Evolutionary conservation across 2,888 invertebrate species (phyloP).

Genomic region (Rhopalosiphum nymphaeae): DNA sequence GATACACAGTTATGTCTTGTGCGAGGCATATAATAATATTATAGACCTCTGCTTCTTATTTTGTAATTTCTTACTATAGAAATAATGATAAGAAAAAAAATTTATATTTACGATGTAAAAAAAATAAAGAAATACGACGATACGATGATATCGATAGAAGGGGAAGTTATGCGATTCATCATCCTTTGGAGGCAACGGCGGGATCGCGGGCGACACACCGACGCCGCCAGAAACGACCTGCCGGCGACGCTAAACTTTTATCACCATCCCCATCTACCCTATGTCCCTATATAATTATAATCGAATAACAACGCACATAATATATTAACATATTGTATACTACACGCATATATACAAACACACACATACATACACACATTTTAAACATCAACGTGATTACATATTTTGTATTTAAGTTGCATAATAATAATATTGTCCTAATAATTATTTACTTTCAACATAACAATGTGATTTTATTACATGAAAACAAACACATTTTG

Average conservation of each 20-base stretch:
- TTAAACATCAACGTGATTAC: slow-evolving; percentile 18
- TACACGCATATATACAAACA: not conserved
- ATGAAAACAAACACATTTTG: not conserved
- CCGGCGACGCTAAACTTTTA: slow-evolving; percentile 61
- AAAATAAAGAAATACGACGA: slow-evolving; percentile 26
- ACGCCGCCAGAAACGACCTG: slow-evolving; percentile 61
- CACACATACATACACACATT: not conserved
- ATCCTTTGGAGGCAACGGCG: slow-evolving; percentile 35
- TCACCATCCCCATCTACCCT: slow-evolving; percentile 46
- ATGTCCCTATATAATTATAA: slow-evolving; percentile 39
- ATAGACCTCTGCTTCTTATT: slow-evolving; percentile 18
- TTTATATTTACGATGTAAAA: not conserved
- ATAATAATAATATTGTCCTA: not conserved
- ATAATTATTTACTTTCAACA: slow-evolving; percentile 18
- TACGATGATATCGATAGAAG: slow-evolving; percentile 49
- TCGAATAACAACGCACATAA: slow-evolving; percentile 49
- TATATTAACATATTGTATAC: slow-evolving; percentile 47
- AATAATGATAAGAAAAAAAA: slow-evolving; percentile 38
- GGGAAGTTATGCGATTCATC: slow-evolving; percentile 60
- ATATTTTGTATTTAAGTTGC: slow-evolving; percentile 6
- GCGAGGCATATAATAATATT: not conserved
- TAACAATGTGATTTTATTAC: not conserved
- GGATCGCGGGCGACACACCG: slow-evolving; percentile 53
- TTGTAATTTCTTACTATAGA: slow-evolving; percentile 25
- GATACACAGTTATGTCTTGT: not conserved